Evolutionary conservation across 2,888 invertebrate species (phyloP), one percentile per base, ranked within the genome.

Genomic region (Empis livida): DNA sequence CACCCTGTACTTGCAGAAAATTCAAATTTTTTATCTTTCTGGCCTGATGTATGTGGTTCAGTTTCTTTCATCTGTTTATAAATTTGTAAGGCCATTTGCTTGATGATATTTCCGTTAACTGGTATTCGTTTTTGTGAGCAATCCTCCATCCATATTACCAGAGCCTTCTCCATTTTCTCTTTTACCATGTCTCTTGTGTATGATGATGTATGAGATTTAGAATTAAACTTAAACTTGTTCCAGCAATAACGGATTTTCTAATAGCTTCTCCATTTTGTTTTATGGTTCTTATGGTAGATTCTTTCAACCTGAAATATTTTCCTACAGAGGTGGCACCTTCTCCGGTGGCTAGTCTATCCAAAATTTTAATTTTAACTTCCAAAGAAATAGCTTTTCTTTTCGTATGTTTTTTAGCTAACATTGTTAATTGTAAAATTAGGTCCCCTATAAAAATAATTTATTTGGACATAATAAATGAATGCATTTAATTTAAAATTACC

Each of bases 101-200:
- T 45, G 10, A 45, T 48, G 42, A 42, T 39, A 32, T 49, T 44
- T 42, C 46, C 43, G 39, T 51, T 46, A 23, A 51, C 20, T 27
- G 51, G 46, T 37, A 47, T 49, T 48, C 49, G 35, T 51, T 52
- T 54, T 49, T 50, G 42, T 20, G 47, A 41, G 31, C 35, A 35
- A 42, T 52, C 48, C 38, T 49, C 48, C 30, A 53, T 46, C 50
- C 51, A 51, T 20, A 49, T 42, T 14, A 49, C 41, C 16, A 54
- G 40, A 15, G 41, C 48, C 42, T 49, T 47, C 47, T 54, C 52
- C 53, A 43, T 53, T 48, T 53, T 53, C 41, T 53, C 49, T 46
- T 45, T 40, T 15, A 54, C 16, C 44, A 32, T 6, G 42, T 52
- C 38, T 50, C 53, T 50, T 27, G 46, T 47, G 40, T 51, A 51